Evolutionary conservation across 2,888 invertebrate genomes (phyloP).

Genomic region (Chloromyia formosa): DNA sequence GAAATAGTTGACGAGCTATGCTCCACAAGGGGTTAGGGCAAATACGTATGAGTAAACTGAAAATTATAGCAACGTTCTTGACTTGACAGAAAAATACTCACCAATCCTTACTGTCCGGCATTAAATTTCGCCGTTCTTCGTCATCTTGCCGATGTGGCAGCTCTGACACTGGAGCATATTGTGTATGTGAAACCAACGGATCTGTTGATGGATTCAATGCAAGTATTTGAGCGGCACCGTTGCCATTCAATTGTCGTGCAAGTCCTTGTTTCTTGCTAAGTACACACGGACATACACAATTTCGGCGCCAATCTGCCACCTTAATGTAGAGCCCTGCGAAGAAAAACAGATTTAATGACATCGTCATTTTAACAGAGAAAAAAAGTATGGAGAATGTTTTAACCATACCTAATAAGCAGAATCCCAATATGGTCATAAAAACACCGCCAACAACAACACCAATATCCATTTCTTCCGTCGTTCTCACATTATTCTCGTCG

Average conservation of each 20-base stretch:
- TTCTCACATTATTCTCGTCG: conserved; percentile 40
- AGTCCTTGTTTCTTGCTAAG: conserved; percentile 58
- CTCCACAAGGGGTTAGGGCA: too few relatives aligned
- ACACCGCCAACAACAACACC: conserved; percentile 72
- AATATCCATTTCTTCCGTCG: conserved; percentile 58
- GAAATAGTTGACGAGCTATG: too few relatives aligned
- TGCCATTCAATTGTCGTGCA: conserved; percentile 60
- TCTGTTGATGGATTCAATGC: conserved; percentile 80
- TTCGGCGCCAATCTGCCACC: conserved; percentile 58
- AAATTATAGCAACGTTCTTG: too few relatives aligned
- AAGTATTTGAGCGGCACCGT: conserved; percentile 66
- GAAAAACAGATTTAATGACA: conserved; percentile 47
- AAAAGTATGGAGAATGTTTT: conserved; percentile 55
- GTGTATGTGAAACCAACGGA: conserved; percentile 75
- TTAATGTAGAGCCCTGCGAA: conserved; percentile 59
- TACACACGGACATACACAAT: conserved; percentile 58
- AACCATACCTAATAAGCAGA: conserved; percentile 68
- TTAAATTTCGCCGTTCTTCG: conserved; percentile 76
- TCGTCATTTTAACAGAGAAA: not conserved
- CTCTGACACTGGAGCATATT: conserved; percentile 80
- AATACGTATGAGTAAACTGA: too few relatives aligned
- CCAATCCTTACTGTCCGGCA: conserved; percentile 80
- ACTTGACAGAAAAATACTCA: conserved; percentile 54
- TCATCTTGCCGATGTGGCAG: conserved; percentile 72
- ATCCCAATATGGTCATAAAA: conserved; percentile 70